These are phyloP conservation scores for Tachysurus fulvidraco DNA, from an alignment of 2,113 vertebrate genomes.

Conservation along the genomic window DNA sequence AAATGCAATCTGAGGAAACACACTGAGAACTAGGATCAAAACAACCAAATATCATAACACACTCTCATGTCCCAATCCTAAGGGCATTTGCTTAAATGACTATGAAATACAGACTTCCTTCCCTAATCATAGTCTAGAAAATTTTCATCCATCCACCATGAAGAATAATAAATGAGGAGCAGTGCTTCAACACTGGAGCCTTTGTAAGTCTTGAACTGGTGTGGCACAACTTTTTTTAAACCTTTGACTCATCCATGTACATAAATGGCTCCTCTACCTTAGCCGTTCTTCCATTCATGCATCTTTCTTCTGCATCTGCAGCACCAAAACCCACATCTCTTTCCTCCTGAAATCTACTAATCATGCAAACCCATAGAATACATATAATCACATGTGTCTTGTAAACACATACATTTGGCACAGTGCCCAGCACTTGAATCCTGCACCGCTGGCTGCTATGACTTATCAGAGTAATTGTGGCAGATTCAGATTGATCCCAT, in stretches of 20 bases:
- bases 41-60: not conserved
- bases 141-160: slow-evolving; percentile 15
- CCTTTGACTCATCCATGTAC: not conserved
- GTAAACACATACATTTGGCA: not conserved
- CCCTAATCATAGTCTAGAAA: not conserved
- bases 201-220: slow-evolving; percentile 3
- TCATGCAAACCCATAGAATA: not conserved
- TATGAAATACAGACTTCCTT: slow-evolving; percentile 13
- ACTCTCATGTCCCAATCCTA: not conserved
- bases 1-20: not conserved
- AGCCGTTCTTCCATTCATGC: not conserved
- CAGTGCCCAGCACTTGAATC: not conserved
- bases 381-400: not conserved
- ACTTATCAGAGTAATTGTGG: not conserved
- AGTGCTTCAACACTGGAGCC: not conserved
- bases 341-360: not conserved
- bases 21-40: not conserved
- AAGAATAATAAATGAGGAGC: slow-evolving; percentile 21
- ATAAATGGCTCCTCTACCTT: not conserved
- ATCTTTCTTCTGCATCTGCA: not conserved
- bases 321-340: not conserved
- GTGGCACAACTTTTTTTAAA: not conserved
- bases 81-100: not conserved
- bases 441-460: not conserved
- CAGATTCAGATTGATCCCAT: not conserved